Conservation (phyloP, 23 tunicate genomes). For the Diplosoma virens region DNA sequence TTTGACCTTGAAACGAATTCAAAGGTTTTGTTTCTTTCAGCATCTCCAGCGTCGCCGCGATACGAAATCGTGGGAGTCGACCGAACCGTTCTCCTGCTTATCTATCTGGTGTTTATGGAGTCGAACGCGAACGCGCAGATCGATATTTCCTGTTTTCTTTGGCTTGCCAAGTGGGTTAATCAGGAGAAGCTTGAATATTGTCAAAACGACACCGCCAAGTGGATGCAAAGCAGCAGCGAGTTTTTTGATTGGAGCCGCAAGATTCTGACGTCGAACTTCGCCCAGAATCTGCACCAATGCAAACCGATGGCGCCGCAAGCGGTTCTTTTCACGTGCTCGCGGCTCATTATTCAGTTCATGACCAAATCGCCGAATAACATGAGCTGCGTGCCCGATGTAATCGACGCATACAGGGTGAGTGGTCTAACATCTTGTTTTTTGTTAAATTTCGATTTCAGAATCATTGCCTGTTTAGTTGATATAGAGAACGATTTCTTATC, state of each 20-base stretch:
- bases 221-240: slow-evolving; percentile 20
- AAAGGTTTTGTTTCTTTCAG: no score
- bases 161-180: slow-evolving; percentile 87
- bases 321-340: slow-evolving; percentile 53
- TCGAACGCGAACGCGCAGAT: slow-evolving; percentile 28
- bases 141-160: slow-evolving; percentile 34
- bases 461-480: not conserved
- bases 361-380: not conserved
- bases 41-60: not conserved
- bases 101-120: slow-evolving; percentile 46
- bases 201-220: not conserved
- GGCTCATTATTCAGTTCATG: slow-evolving; percentile 29
- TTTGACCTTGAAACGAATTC: no score
- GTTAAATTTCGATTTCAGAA: not conserved
- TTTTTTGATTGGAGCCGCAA: slow-evolving; percentile 17
- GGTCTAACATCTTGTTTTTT: no score
- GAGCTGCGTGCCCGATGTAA: slow-evolving; percentile 13
- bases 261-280: not conserved
- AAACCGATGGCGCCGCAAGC: slow-evolving; percentile 42
- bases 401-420: slow-evolving; percentile 46
- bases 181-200: slow-evolving; percentile 4
- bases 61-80: slow-evolving; percentile 34
- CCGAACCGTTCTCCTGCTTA: slow-evolving; percentile 36
- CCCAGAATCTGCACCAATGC: slow-evolving; percentile 27
- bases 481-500: no score